Base-by-base conservation (phyloP, 2,113 vertebrate genomes). In the Paralichthys olivaceus region DNA sequence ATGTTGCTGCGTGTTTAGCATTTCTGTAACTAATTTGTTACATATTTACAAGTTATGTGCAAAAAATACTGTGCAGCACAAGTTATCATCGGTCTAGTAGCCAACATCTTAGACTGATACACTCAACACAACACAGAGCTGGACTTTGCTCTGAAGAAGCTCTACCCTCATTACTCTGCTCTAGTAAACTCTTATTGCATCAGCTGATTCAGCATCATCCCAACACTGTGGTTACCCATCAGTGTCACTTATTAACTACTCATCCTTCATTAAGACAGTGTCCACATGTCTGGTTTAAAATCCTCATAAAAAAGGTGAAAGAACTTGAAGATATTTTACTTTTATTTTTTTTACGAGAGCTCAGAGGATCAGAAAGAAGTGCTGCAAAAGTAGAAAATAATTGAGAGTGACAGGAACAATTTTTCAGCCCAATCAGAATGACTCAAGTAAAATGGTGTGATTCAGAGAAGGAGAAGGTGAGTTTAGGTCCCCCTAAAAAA, bases 141-240 rank as follows among this genome's bases (percentile, higher is more conserved):
- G 69, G 71, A 84, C 84, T 79, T 70, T 0, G 63, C 19, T 70
- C 56, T 71, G 60, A 47, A 47, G 23, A 69, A 37, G 26, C 43
- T 74, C 54, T 43, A 45, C 22, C 7, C 25, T 51, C 32, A 20
- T 85, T 51, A 61, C 58, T 74, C 72, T 76, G 80, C 75, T 75
- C 65, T 62, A 69, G 63, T 84, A 68, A 84, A 83, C 20, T 0
- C 12, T 80, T 62, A 66, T 5, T 71, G 49, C 49, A 74, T 65
- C 60, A 54, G 76, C 88, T 88, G 84, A 90, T 40, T 91, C 84
- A 90, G 88, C 85, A 75, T 9, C 23, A 65, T 53, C 58, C 53
- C 64, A 58, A 59, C 45, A 43, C 14, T 28, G 15, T 60, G 57
- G 28, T 56, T 47, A 70, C 53, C 15, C 54, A 58, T 73, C 37